Evolutionary conservation across 2,888 invertebrate genomes (phyloP).

Genomic region (Icerya purchasi): DNA sequence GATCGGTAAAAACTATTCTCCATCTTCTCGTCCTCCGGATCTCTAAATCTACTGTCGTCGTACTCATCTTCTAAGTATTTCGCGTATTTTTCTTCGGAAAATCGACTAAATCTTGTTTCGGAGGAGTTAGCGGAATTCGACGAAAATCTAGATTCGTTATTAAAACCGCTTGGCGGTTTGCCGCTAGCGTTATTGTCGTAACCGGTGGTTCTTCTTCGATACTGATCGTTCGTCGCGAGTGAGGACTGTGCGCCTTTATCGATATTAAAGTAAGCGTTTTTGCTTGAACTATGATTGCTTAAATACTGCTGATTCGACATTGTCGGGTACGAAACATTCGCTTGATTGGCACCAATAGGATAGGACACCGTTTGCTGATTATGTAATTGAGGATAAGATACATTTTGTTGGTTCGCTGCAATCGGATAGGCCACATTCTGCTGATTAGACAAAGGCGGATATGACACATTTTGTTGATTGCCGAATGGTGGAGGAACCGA

Average conservation of each 20-base stretch:
- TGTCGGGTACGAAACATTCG: background rate
- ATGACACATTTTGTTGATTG: background rate
- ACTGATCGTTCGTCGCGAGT: too few relatives aligned
- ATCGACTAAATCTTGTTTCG: background rate
- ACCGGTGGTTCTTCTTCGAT: too few relatives aligned
- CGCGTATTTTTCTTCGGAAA: constrained; percentile 8
- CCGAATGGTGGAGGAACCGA: background rate
- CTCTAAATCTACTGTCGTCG: constrained; percentile 11
- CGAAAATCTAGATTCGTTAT: background rate
- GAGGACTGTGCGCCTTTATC: too few relatives aligned
- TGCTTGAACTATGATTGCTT: too few relatives aligned
- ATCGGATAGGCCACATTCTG: background rate
- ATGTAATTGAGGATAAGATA: too few relatives aligned
- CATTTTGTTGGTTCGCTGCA: too few relatives aligned
- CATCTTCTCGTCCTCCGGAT: too few relatives aligned
- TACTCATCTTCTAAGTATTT: constrained; percentile 12
- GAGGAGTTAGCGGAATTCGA: background rate
- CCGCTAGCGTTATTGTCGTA: background rate
- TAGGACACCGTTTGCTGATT: too few relatives aligned
- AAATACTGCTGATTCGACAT: background rate
- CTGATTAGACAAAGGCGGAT: too few relatives aligned
- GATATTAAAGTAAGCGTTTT: background rate
- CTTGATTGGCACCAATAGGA: background rate
- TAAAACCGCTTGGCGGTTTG: background rate
- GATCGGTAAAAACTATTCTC: background rate